These are phyloP conservation scores for Daktulosphaira vitifoliae DNA, from an alignment of 1,140 invertebrate species.

Conservation along the genomic window DNA sequence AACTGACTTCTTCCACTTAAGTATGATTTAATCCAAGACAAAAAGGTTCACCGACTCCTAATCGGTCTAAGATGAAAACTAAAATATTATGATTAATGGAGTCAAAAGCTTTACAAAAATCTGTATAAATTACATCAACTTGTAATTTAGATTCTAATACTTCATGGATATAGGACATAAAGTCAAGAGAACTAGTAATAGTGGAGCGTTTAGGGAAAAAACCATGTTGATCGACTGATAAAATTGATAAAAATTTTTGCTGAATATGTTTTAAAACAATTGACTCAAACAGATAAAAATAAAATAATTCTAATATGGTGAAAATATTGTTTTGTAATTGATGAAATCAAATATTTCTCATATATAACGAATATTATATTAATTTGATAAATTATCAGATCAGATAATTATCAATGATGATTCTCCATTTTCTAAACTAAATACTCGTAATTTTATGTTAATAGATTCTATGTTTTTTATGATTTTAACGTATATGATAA, in stretches of 20 bases:
- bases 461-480: too few relatives aligned
- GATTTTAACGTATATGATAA: too few relatives aligned
- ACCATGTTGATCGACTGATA: not conserved
- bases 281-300: not conserved
- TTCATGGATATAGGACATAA: not conserved
- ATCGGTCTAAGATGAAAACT: not conserved
- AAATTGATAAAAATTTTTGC: not conserved
- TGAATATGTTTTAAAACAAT: not conserved
- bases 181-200: not conserved
- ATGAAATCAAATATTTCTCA: too few relatives aligned
- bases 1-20: constrained; percentile 1
- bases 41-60: not conserved
- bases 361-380: too few relatives aligned
- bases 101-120: not conserved
- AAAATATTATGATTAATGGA: not conserved
- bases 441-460: too few relatives aligned
- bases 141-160: not conserved
- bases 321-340: too few relatives aligned
- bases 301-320: too few relatives aligned
- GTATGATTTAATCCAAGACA: constrained; percentile 9
- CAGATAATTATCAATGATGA: too few relatives aligned
- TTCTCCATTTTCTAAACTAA: too few relatives aligned
- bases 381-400: too few relatives aligned
- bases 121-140: not conserved
- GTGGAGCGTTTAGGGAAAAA: not conserved